Conservation (phyloP, 2,888 invertebrate species). For the Melanophora roralis region DNA sequence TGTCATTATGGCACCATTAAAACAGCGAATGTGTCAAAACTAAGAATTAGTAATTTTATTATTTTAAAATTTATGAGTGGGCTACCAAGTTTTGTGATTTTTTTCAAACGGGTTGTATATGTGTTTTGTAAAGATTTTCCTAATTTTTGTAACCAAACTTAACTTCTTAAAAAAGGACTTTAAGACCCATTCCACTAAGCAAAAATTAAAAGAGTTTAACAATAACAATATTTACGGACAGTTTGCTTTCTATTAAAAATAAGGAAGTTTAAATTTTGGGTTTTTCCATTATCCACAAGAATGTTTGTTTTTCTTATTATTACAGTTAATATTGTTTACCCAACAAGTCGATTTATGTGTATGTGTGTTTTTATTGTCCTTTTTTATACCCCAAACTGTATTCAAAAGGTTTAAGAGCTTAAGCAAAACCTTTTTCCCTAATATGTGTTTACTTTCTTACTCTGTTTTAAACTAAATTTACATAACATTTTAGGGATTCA, state of each 20-base stretch:
- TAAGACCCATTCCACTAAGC: not conserved
- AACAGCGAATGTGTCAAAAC: no score
- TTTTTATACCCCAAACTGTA: not conserved
- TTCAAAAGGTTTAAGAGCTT: not conserved
- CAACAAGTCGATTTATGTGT: not conserved
- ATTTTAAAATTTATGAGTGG: no score
- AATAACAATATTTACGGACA: conserved; percentile 36
- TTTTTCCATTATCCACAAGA: not conserved
- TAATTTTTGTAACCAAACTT: no score
- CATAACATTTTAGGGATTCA: not conserved
- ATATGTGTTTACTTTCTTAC: not conserved
- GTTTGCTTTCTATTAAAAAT: conserved; percentile 41
- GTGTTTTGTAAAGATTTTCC: no score
- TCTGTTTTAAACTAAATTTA: not conserved
- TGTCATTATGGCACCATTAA: no score
- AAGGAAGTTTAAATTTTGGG: conserved; percentile 21
- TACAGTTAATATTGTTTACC: conserved; percentile 24
- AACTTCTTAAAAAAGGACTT: no score
- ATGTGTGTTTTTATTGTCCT: not conserved
- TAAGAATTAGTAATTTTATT: no score
- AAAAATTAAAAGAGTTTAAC: not conserved
- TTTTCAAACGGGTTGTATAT: no score
- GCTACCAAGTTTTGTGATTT: no score
- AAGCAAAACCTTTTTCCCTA: not conserved
- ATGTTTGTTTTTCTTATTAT: not conserved